phyloP scores from a whole-genome alignment of 2,888 invertebrate genomes.

The Diarsia brunnea region DNA sequence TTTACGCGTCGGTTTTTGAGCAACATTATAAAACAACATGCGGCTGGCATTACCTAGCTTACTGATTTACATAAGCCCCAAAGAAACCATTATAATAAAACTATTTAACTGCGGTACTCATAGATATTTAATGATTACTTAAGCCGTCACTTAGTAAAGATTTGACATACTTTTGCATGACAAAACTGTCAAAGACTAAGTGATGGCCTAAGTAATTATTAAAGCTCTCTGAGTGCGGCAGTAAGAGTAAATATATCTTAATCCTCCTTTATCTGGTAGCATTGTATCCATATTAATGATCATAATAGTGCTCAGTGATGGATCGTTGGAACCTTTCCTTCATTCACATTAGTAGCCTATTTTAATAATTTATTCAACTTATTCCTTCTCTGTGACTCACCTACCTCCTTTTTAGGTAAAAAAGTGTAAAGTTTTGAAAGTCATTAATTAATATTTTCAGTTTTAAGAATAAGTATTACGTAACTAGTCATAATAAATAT shows the following conservation, averaged over 20 bases:
- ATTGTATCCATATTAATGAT: conserved; percentile 27
- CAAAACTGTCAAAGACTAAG: no score
- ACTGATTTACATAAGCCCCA: neutral
- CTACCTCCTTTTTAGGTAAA: neutral
- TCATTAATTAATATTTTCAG: neutral
- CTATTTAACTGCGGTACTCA: no score
- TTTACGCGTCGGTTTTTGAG: neutral
- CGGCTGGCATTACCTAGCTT: neutral
- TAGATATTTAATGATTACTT: no score
- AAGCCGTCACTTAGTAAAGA: no score
- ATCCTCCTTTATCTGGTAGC: conserved; percentile 13
- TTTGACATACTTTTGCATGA: no score
- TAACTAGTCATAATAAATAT: neutral
- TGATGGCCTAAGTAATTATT: no score
- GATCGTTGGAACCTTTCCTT: conserved; percentile 22
- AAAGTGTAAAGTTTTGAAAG: conserved; percentile 28
- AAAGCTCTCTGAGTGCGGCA: no score
- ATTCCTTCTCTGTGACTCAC: conserved; percentile 4
- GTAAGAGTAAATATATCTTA: neutral
- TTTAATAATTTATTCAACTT: neutral
- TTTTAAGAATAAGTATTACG: neutral
- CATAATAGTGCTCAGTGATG: conserved; percentile 33
- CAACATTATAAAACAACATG: neutral
- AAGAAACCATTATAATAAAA: neutral
- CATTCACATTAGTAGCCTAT: neutral